Conservation (phyloP, 2,888 invertebrate species). For the Aspidapion aeneum region DNA sequence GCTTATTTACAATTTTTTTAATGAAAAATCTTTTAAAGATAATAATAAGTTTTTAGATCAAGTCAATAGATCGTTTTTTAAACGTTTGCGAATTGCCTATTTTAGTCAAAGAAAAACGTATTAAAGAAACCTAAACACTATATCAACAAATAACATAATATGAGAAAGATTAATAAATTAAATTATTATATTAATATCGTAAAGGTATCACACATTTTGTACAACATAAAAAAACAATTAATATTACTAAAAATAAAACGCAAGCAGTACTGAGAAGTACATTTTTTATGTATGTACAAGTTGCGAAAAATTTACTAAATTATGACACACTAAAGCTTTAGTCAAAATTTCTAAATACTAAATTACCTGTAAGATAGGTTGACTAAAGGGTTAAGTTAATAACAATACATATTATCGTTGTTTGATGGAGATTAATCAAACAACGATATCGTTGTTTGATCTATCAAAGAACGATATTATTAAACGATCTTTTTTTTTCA, state of each 20-base stretch:
- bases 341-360: too few relatives aligned
- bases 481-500: neutral
- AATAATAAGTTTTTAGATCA: conserved; percentile 20
- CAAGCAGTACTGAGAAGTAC: too few relatives aligned
- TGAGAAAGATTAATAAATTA: conserved; percentile 21
- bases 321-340: neutral
- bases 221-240: conserved; percentile 27
- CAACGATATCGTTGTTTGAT: too few relatives aligned
- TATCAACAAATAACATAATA: conserved; percentile 28
- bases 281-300: neutral
- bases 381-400: too few relatives aligned
- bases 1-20: conserved; percentile 35
- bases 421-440: too few relatives aligned
- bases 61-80: conserved; percentile 33
- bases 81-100: neutral
- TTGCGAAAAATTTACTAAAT: neutral
- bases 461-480: too few relatives aligned
- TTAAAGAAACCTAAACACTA: conserved; percentile 24
- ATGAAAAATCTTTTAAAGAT: conserved; percentile 31
- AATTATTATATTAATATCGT: conserved; percentile 18
- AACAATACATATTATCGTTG: too few relatives aligned
- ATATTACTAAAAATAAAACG: conserved; percentile 20
- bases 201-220: conserved; percentile 33
- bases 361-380: too few relatives aligned
- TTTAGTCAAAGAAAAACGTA: neutral